A percentile compares a stretch with the other conserved stretches of the same genome.
Conservation (phyloP, 2,888 invertebrate genomes). For the Mayetiola destructor region DNA sequence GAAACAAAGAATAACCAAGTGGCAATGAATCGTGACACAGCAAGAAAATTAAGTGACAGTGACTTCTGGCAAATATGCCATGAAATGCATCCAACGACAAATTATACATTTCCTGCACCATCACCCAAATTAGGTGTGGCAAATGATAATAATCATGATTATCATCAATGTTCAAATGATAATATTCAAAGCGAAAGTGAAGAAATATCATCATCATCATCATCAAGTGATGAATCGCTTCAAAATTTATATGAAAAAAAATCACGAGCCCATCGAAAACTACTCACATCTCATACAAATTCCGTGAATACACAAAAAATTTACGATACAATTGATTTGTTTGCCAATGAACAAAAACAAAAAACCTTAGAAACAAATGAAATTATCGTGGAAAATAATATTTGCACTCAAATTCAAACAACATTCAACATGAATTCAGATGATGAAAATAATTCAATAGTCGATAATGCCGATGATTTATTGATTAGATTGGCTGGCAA, state of each 20-base stretch:
- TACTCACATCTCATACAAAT: not conserved
- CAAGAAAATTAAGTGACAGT: slow-evolving; percentile 9
- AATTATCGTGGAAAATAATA: not conserved
- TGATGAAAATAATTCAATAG: not conserved
- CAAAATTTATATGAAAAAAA: slow-evolving; percentile 1
- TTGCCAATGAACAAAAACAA: not conserved
- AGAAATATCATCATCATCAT: too few relatives aligned
- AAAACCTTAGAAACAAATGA: not conserved
- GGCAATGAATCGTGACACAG: slow-evolving; percentile 11
- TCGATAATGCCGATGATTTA: slow-evolving; percentile 6
- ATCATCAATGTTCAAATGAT: not conserved
- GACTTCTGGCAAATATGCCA: slow-evolving; percentile 11
- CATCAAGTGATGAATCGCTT: slow-evolving; percentile 4
- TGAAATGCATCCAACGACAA: slow-evolving; percentile 9
- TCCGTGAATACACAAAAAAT: slow-evolving; percentile 2
- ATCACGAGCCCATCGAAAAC: not conserved
- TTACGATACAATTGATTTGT: slow-evolving; percentile 5
- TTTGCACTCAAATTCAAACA: not conserved
- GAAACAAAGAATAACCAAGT: too few relatives aligned
- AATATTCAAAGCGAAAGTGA: not conserved
- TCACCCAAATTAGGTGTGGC: slow-evolving; percentile 3
- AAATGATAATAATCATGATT: not conserved
- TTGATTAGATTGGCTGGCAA: not conserved
- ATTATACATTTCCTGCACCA: slow-evolving; percentile 10
- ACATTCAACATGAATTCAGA: not conserved